A percentile compares a stretch with the other conserved stretches of the same genome.
Evolutionary conservation across 1,140 invertebrate species (phyloP).

Genomic region (Trichonephila inaurata): DNA sequence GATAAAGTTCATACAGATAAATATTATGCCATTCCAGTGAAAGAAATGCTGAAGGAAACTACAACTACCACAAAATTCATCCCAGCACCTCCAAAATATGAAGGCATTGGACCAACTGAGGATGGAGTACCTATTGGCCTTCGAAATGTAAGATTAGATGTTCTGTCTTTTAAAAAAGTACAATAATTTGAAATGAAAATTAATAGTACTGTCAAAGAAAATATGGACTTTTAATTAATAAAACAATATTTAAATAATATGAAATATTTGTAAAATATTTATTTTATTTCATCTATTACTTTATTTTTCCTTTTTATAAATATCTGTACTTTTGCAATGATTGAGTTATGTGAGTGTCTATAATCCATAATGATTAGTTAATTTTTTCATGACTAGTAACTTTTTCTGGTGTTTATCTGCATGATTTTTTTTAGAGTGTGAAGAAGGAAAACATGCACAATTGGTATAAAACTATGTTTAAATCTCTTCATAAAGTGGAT

Average conservation of each 20-base stretch:
- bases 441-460: slow-evolving; percentile 90
- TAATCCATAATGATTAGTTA: no score
- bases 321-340: no score
- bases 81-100: slow-evolving; percentile 88
- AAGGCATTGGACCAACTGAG: slow-evolving; percentile 94
- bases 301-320: neutral
- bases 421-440: slow-evolving; percentile 64
- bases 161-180: no score
- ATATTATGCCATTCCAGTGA: slow-evolving; percentile 72
- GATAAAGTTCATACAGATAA: slow-evolving; percentile 70
- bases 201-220: neutral
- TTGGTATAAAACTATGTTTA: slow-evolving; percentile 99
- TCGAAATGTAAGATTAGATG: slow-evolving; percentile 89
- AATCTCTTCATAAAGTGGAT: slow-evolving; percentile 89
- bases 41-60: slow-evolving; percentile 60
- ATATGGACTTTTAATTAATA: neutral
- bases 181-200: no score
- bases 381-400: no score
- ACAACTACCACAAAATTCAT: slow-evolving; percentile 83
- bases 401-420: neutral
- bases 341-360: no score
- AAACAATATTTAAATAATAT: neutral
- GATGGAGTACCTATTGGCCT: slow-evolving; percentile 94
- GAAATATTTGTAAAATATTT: neutral
- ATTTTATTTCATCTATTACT: neutral